phyloP scores from a whole-genome alignment of 2,797 vertebrate species.

The Sebastes miniatus region DNA sequence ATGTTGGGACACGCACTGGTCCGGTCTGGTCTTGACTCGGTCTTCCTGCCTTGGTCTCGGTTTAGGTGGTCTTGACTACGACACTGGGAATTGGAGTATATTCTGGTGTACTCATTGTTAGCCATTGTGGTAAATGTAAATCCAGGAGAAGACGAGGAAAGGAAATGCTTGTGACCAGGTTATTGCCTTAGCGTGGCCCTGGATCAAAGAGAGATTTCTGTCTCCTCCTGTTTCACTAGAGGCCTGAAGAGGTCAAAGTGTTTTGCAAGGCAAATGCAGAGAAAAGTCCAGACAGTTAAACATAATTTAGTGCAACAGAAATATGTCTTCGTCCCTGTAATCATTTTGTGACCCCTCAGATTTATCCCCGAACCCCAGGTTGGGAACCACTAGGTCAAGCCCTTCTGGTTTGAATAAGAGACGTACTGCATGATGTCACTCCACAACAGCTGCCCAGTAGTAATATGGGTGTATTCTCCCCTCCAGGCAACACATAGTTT shows the following conservation, averaged over 20 bases:
- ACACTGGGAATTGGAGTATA: not conserved
- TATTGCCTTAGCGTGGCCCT: not conserved
- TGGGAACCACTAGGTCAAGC: conserved; percentile 2
- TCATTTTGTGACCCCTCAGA: not conserved
- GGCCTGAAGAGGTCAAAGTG: not conserved
- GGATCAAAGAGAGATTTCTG: not conserved
- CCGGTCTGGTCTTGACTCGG: too few relatives aligned
- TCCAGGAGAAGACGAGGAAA: not conserved
- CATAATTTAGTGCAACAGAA: not conserved
- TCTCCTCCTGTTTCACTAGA: not conserved
- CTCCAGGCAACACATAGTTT: conserved; percentile 61
- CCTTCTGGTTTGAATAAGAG: conserved; percentile 53
- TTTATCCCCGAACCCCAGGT: not conserved
- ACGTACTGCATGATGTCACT: conserved; percentile 66
- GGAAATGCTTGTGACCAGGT: not conserved
- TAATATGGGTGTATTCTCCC: conserved; percentile 58
- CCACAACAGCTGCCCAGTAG: conserved; percentile 47
- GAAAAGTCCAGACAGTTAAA: not conserved
- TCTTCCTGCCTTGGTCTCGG: too few relatives aligned
- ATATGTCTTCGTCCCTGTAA: not conserved
- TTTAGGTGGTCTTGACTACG: too few relatives aligned
- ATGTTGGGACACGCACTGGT: too few relatives aligned
- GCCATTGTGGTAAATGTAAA: not conserved
- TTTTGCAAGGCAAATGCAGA: not conserved
- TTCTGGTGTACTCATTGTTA: not conserved